Conservation (phyloP, 2,797 vertebrate species). For the Euthynnus affinis region DNA sequence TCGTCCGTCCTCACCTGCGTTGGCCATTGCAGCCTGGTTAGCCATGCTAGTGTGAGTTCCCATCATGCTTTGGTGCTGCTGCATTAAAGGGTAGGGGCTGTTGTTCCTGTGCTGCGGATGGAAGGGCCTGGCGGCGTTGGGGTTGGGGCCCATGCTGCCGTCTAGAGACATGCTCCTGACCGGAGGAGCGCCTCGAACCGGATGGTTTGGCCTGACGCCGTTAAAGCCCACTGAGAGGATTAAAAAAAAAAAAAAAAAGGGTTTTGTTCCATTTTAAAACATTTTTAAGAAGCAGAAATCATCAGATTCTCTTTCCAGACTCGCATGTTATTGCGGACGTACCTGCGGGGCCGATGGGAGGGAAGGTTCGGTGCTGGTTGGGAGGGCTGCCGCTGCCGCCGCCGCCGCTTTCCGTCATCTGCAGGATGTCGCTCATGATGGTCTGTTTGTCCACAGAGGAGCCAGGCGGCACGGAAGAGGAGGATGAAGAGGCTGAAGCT, state of each 20-base stretch:
- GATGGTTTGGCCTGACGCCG: constrained; percentile 86
- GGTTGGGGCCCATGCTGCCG: constrained; percentile 82
- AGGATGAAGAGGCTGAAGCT: constrained; percentile 64
- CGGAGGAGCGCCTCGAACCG: constrained; percentile 86
- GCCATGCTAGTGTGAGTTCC: constrained; percentile 89
- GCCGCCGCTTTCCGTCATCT: constrained; percentile 92
- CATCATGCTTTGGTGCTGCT: constrained; percentile 94
- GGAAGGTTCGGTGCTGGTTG: constrained; percentile 86
- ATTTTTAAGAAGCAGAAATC: background rate
- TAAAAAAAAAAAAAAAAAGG: too few relatives aligned
- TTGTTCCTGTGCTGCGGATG: constrained; percentile 89
- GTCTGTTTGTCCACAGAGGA: constrained; percentile 94
- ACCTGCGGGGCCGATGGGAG: constrained; percentile 82
- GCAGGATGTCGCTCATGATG: constrained; percentile 97
- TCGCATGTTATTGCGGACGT: too few relatives aligned
- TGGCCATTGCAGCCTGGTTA: constrained; percentile 89
- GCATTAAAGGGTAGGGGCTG: constrained; percentile 90
- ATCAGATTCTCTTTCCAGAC: background rate
- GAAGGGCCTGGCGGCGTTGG: constrained; percentile 81
- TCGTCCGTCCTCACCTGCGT: constrained; percentile 89
- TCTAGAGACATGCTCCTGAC: constrained; percentile 92
- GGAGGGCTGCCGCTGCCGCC: constrained; percentile 62
- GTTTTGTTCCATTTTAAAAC: too few relatives aligned
- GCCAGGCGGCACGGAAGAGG: constrained; percentile 59
- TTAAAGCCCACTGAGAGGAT: constrained; percentile 88